phyloP scores from a whole-genome alignment of 2,113 vertebrate species.

The Leptobrachium ailaonicum region DNA sequence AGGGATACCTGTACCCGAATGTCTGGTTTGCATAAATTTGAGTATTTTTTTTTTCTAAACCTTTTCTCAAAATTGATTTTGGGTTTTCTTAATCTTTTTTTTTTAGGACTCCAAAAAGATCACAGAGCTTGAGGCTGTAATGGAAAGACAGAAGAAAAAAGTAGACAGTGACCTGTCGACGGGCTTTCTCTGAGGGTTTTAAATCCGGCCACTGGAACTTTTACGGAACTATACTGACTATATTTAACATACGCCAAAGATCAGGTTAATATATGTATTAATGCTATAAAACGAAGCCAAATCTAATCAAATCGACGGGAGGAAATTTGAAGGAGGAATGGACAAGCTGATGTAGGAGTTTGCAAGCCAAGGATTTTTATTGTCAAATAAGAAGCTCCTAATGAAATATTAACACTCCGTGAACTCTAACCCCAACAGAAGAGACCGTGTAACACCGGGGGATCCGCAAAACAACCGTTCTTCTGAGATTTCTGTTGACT shows the following conservation, averaged over 20 bases:
- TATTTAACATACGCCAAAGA: constrained; percentile 35
- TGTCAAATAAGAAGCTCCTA: neutral
- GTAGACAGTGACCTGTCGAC: constrained; percentile 70
- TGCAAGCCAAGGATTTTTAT: neutral
- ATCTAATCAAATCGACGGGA: neutral
- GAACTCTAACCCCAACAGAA: neutral
- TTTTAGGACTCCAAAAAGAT: constrained; percentile 64
- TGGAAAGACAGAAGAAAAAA: constrained; percentile 88
- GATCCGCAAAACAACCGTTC: too few relatives aligned
- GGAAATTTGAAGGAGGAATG: neutral
- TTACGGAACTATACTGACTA: neutral
- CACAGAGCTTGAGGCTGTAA: constrained; percentile 80
- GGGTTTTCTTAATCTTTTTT: neutral
- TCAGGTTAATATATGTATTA: constrained; percentile 29
- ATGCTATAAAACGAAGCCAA: constrained; percentile 25
- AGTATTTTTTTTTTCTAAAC: too few relatives aligned
- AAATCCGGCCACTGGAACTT: neutral
- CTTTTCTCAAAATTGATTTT: too few relatives aligned
- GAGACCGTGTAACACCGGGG: neutral
- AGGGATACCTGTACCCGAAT: too few relatives aligned
- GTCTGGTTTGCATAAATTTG: too few relatives aligned
- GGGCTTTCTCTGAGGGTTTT: constrained; percentile 3
- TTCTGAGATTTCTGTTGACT: too few relatives aligned
- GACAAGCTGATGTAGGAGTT: too few relatives aligned
- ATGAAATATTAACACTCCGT: neutral